Conservation (phyloP, 30 jellyfish, hydroid and myxozoan species). For the Chrysaora quinquecirrha region DNA sequence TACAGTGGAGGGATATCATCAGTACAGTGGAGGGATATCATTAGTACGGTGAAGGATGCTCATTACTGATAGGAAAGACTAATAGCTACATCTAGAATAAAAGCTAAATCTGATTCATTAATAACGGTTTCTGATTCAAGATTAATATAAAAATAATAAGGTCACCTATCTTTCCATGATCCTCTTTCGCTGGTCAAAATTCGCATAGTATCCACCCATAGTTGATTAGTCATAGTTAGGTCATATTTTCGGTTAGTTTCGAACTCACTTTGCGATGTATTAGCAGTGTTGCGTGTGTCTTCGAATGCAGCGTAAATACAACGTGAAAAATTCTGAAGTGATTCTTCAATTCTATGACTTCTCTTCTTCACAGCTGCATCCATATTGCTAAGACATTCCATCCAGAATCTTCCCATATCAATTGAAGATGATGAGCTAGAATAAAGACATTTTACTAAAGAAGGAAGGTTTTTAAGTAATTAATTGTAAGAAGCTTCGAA, state of each 20-base stretch:
- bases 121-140: no score
- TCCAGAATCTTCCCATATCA: slow-evolving; percentile 86
- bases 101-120: no score
- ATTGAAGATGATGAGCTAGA: slow-evolving; percentile 47
- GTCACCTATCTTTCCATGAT: slow-evolving; percentile 87
- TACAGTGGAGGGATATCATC: no score
- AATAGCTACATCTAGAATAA: no score
- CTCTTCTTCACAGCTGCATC: slow-evolving; percentile 62
- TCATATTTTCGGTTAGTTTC: slow-evolving; percentile 51
- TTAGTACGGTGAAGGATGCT: no score
- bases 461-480: no score
- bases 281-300: slow-evolving; percentile 68
- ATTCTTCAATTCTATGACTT: slow-evolving; percentile 42
- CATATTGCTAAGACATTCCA: slow-evolving; percentile 83
- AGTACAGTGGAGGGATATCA: no score
- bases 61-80: no score
- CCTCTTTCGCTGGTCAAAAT: slow-evolving; percentile 87
- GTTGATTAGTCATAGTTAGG: slow-evolving; percentile 58
- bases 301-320: slow-evolving; percentile 65
- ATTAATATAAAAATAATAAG: no score
- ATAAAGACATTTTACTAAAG: no score
- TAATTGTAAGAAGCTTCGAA: no score
- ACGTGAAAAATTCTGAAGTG: slow-evolving; percentile 78
- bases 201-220: slow-evolving; percentile 83
- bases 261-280: slow-evolving; percentile 26